Evolutionary conservation across 23 tunicate species (phyloP), one percentile per base, ranked within the genome.

Genomic region (Aplidium turbinatum): DNA sequence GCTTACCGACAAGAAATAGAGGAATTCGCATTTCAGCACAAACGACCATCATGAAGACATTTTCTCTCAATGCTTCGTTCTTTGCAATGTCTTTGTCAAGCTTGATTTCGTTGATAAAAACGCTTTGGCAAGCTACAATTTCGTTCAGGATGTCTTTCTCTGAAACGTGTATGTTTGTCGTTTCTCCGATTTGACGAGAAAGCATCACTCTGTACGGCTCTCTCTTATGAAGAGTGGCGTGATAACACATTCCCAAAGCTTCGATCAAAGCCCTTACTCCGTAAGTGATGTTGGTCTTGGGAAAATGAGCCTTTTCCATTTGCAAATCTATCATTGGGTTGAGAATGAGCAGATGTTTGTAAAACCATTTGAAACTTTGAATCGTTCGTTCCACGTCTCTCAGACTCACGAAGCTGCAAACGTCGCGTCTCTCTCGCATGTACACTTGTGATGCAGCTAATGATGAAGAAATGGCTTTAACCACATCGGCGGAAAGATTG

Each of bases 11-110:
- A 4, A 82, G 33, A 61, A 82, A 82, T 73, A 82, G 46, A 24
- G 87, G 87, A 73, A 82, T 82, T 31, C 78, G 30, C 82, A 82
- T 76, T 20, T 82, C 87, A 46, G 87, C 70, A 58, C 87, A 82
- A 25, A 75, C 38, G 20, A 58, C 73, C 47, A 82, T 82, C 87
- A 82, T 82, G 33, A 73, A 82, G 1, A 74, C 80, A 61, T 82
- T 82, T 61, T 82, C 87, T 47, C 73, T 72, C 30, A 82, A 45
- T 16, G 87, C 87, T 72, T 82, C 79, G 61, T 82, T 82, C 11
- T 63, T 45, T 29, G 72, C 87, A 76, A 82, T 76, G 33, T 82
- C 52, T 4, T 61, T 46, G 32, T 76, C 83, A 6, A 82, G 32
- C 6, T 58, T 47, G 5, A 82, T 23, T n/a, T 31, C 33, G 33